These are phyloP conservation scores for Aegotheles bennettii DNA, from an alignment of 2,113 vertebrate species.

Conservation along the genomic window DNA sequence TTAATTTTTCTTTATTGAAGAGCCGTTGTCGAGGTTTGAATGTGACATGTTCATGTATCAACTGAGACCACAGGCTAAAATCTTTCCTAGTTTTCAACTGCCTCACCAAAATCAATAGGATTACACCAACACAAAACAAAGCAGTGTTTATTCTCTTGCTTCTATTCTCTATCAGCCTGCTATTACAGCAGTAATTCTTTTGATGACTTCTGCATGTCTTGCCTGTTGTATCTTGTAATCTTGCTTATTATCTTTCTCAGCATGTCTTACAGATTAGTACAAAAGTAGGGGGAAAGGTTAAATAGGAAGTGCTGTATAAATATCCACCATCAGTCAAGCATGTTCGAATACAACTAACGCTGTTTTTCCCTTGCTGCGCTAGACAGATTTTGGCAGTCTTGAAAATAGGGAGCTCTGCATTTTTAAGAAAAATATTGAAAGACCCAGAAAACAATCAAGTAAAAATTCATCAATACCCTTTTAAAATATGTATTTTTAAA, in stretches of 20 bases:
- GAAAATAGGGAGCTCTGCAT: background rate
- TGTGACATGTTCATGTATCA: background rate
- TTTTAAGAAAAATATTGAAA: background rate
- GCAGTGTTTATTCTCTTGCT: background rate
- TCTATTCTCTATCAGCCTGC: background rate
- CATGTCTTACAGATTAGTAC: background rate
- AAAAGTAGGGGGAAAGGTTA: conserved; percentile 31
- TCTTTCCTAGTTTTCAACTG: background rate
- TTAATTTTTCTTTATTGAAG: background rate
- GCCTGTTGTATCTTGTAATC: background rate
- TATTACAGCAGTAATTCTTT: background rate
- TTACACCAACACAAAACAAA: background rate
- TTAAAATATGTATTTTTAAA: background rate
- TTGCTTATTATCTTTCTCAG: conserved; percentile 23
- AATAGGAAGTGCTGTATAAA: background rate
- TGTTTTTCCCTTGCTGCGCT: background rate
- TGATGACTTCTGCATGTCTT: background rate
- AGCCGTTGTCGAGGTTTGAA: background rate
- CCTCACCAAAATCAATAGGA: background rate
- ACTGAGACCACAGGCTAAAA: background rate
- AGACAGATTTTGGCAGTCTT: conserved; percentile 8
- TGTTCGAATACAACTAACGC: background rate
- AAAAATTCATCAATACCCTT: background rate
- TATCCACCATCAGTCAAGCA: background rate
- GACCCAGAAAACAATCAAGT: background rate